Base-by-base conservation (phyloP, 2,888 invertebrate genomes). In the Proisotoma minuta region DNA sequence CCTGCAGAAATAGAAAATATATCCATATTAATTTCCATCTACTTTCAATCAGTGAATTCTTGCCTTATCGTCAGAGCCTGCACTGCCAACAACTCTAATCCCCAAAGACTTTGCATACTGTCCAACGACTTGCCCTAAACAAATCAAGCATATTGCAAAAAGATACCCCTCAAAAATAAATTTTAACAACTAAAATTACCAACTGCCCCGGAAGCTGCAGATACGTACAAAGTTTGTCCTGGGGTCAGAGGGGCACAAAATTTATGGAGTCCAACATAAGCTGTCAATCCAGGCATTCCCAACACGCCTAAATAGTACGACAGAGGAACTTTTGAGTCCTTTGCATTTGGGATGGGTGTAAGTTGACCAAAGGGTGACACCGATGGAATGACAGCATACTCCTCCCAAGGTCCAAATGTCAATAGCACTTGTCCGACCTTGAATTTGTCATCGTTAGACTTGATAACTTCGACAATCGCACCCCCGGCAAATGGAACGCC, bases 181-280 rank as follows among this genome's bases (percentile, higher is more conserved):
- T n/a, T n/a, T n/a, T n/a, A n/a, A n/a, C n/a, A n/a, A n/a, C n/a
- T n/a, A 15, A 59, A 51, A 12, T 52, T 34, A 47, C 60, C 60
- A 2, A 56, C 50, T 3, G 60, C 60, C 22, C 60, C 60, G 5
- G 60, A 34, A 2, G 60, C 60, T 2, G 56, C 49, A 12, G 56
- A 57, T 2, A 60, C 60, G 56, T 60, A 60, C 29, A 60, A 26
- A 40, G 60, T 60, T 39, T 60, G 60, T 4, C 57, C 56, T 8
- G 56, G 24, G n/a, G 40, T 57, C 28, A 60, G 24, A 2, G 60
- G 60, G n/a, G 47, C 56, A 34, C 60, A 60, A 27, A 60, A 54
- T 34, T 60, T 60, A 18, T 60, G 60, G 3, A 60, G 40, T 2
- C 60, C 60, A 18, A 47, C n/a, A 29, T 60, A 60, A 3, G 60